Evolutionary conservation across 2,888 invertebrate species (phyloP).

Genomic region (Melieria omissa): DNA sequence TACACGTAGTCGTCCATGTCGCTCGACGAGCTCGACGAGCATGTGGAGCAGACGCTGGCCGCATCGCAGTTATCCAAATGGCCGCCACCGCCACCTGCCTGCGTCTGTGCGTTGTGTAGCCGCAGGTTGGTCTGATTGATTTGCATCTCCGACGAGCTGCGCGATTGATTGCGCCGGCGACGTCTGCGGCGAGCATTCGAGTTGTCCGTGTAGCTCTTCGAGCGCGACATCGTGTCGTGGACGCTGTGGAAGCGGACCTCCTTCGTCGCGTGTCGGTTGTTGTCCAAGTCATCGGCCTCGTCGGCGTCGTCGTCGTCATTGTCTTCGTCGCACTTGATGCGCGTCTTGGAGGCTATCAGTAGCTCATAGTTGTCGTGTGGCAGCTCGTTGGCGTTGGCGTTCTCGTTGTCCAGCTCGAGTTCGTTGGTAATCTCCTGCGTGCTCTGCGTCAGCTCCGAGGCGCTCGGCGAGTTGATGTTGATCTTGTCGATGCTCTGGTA

Average conservation of each 20-base stretch:
- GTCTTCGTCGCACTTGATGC: constrained; percentile 39
- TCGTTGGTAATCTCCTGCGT: constrained; percentile 64
- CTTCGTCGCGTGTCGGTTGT: constrained; percentile 50
- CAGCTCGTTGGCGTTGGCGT: constrained; percentile 54
- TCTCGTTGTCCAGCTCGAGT: constrained; percentile 56
- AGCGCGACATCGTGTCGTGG: constrained; percentile 68
- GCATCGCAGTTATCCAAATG: constrained; percentile 70
- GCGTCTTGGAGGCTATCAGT: constrained; percentile 42
- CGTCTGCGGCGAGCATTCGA: constrained; percentile 63
- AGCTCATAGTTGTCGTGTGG: constrained; percentile 58
- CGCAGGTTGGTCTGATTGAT: constrained; percentile 63
- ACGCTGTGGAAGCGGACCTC: constrained; percentile 65
- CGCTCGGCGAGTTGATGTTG: constrained; percentile 62
- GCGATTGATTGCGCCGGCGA: constrained; percentile 62
- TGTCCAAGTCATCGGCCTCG: constrained; percentile 41
- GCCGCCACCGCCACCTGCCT: constrained; percentile 49
- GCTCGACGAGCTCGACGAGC: constrained; percentile 85
- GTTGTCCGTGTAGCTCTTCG: constrained; percentile 70
- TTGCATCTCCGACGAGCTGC: constrained; percentile 65
- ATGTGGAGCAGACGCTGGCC: constrained; percentile 88
- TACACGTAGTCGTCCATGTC: constrained; percentile 90
- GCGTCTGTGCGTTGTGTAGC: constrained; percentile 61
- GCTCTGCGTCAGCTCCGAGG: constrained; percentile 63
- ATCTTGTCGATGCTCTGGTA: constrained; percentile 65
- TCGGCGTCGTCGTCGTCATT: constrained; percentile 44